Base-by-base conservation (phyloP, 2,888 invertebrate genomes). In the Meiosimyza decipiens region DNA sequence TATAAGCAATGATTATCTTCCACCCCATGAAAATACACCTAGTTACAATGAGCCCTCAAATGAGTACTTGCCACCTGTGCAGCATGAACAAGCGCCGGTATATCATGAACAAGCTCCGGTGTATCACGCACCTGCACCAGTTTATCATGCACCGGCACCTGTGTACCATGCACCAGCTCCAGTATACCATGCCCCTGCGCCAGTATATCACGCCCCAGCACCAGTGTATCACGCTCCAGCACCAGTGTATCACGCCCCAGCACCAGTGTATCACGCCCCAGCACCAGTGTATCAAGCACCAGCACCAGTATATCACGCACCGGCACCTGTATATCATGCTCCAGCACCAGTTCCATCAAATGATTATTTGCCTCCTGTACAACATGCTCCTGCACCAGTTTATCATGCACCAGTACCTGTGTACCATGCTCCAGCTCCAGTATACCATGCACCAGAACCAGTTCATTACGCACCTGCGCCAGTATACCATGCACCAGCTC, bases 91-190 rank as follows among this genome's bases (percentile, higher is more conserved):
- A 16, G 71, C 71, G 1, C 64, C 65, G 11, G 71, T 55, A 28
- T 49, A 64, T 59, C 22, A 16, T 51, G 65, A 64, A 6, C 72
- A 66, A 12, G 72, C 72, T 9, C 71, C 71, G 49, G 69, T 60
- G 3, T 33, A 22, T 11, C 16, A n/a, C 2, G 59, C 55, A 9
- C 62, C 50, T 3, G 59, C 69, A 12, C 64, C 65, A n/a, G 71
- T 55, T 49, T 49, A 64, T 59, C 22, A 16, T 51, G 65, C 71
- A 6, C 72, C 72, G 6, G 72, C 72, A 13, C 71, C 71, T 49
- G 69, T 60, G 3, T 33, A 22, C 16, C 16, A n/a, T 6, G 59
- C 55, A 9, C 62, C 50, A 11, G 59, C 69, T 1, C 40, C 71
- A 65, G 71, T 65, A 11, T 22, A 71, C 33, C 47, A 51, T 47